phyloP scores from a whole-genome alignment of 2,113 vertebrate species.

The Holacanthus passer region DNA sequence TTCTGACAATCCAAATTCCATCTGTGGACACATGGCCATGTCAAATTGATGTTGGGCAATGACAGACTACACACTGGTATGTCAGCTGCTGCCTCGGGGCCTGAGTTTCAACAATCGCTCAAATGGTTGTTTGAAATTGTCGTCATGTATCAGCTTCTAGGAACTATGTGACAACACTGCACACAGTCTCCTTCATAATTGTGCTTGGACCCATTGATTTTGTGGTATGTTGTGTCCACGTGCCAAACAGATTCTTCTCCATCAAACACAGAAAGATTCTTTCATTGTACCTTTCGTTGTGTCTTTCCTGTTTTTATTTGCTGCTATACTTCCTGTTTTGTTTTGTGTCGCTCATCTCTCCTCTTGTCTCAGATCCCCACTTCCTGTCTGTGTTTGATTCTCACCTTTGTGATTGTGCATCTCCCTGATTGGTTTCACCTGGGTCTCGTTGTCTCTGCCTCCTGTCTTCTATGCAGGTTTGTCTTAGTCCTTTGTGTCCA shows the following conservation, averaged over 20 bases:
- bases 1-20: conserved; percentile 46
- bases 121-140: conserved; percentile 10
- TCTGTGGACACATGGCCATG: conserved; percentile 30
- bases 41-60: conserved; percentile 60
- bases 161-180: not conserved
- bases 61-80: conserved; percentile 47
- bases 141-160: not conserved
- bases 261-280: not conserved
- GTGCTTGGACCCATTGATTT: not conserved
- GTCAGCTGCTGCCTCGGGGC: conserved; percentile 56
- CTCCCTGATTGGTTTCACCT: too few relatives aligned
- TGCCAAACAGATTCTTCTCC: not conserved
- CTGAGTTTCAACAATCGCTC: conserved; percentile 32
- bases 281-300: not conserved
- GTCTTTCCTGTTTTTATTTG: too few relatives aligned
- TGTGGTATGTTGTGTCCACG: not conserved
- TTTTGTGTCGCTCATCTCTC: too few relatives aligned
- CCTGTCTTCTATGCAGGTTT: too few relatives aligned
- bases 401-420: too few relatives aligned
- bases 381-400: too few relatives aligned
- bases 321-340: too few relatives aligned
- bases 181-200: conserved; percentile 1
- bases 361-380: too few relatives aligned
- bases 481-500: too few relatives aligned
- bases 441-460: too few relatives aligned